Conservation (phyloP, 1,140 invertebrate genomes). For the Diorhabda elongata region DNA sequence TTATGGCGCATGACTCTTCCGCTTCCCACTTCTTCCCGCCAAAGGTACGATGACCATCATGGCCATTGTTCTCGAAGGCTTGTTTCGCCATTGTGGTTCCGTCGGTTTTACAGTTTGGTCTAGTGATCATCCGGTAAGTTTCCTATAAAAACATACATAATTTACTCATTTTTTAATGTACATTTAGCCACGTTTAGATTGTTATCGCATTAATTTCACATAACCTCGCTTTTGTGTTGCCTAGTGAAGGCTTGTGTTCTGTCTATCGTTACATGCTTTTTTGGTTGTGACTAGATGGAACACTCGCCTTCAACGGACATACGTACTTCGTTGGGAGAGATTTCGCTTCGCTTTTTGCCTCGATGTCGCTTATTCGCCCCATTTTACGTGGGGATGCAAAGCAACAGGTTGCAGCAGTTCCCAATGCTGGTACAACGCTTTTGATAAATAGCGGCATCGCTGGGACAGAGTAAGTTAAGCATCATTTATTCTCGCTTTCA, state of each 20-base stretch:
- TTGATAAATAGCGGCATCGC: not conserved
- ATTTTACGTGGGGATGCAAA: not conserved
- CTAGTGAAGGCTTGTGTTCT: slow-evolving; percentile 44
- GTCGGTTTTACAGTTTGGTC: slow-evolving; percentile 3
- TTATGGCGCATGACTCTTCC: not conserved
- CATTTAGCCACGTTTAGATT: not conserved
- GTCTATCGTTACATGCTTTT: slow-evolving; percentile 41
- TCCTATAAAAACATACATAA: not conserved
- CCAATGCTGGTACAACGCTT: not conserved
- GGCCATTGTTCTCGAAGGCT: slow-evolving; percentile 1
- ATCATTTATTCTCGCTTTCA: too few relatives aligned
- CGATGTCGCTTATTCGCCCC: not conserved
- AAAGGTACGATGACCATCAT: slow-evolving; percentile 2
- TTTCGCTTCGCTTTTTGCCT: slow-evolving; percentile 2
- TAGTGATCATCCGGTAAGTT: not conserved
- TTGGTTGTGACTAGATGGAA: slow-evolving; percentile 46
- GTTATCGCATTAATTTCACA: slow-evolving; percentile 6
- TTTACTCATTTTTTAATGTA: not conserved
- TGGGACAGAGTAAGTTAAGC: too few relatives aligned
- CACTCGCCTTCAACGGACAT: slow-evolving; percentile 44
- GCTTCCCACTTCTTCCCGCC: not conserved
- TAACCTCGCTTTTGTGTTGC: slow-evolving; percentile 28
- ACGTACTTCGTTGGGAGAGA: slow-evolving; percentile 11
- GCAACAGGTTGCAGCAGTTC: not conserved
- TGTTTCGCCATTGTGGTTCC: slow-evolving; percentile 1